These are phyloP conservation scores for Mylabris sibirica DNA, from an alignment of 2,888 invertebrate species.

Conservation along the genomic window DNA sequence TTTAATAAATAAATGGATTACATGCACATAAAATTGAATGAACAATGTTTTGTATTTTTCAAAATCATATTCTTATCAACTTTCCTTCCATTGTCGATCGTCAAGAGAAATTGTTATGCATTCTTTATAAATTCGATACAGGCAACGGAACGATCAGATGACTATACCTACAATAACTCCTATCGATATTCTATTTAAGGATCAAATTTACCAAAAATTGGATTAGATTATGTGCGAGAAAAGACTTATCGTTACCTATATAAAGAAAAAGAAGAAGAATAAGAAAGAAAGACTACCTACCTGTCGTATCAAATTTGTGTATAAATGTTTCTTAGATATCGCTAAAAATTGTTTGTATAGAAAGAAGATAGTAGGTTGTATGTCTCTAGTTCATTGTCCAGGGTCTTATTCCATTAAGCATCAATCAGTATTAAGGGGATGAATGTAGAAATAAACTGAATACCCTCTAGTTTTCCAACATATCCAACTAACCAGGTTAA, in stretches of 20 bases:
- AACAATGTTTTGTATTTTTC: background rate
- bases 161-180: background rate
- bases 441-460: slow-evolving; percentile 53
- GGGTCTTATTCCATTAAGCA: slow-evolving; percentile 57
- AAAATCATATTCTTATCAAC: background rate
- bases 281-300: slow-evolving; percentile 21
- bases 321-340: background rate
- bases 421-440: slow-evolving; percentile 59
- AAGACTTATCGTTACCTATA: slow-evolving; percentile 13
- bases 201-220: slow-evolving; percentile 30
- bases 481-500: slow-evolving; percentile 40
- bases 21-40: too few relatives aligned
- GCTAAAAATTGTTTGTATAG: slow-evolving; percentile 14
- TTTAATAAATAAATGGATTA: background rate
- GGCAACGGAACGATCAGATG: slow-evolving; percentile 5
- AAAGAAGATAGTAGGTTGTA: background rate
- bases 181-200: slow-evolving; percentile 24
- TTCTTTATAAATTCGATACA: slow-evolving; percentile 30
- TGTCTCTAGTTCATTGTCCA: slow-evolving; percentile 23
- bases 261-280: slow-evolving; percentile 11
- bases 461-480: slow-evolving; percentile 30
- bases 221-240: slow-evolving; percentile 34
- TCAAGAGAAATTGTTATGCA: slow-evolving; percentile 32
- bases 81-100: slow-evolving; percentile 26
- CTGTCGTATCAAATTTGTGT: slow-evolving; percentile 25